Evolutionary conservation across 2,113 vertebrate species (phyloP), one percentile per base, ranked within the genome.

Genomic region (Tragulus kanchil): DNA sequence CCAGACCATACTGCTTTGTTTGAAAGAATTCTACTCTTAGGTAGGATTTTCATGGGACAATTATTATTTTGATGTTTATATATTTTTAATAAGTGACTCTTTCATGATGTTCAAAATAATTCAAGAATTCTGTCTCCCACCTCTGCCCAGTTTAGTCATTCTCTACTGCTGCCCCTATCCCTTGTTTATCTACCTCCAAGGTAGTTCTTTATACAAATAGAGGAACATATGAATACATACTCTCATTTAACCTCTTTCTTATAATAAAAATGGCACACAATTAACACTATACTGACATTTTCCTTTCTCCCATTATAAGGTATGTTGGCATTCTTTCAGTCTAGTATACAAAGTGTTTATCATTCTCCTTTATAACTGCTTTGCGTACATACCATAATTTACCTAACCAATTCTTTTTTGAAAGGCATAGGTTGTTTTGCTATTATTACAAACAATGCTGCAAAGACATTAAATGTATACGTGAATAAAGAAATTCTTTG

Each of bases 101-200:
- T 67, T 92, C 65, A 54, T 81, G 3, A 77, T 23, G 16, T 62
- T 77, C 48, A 92, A 85, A 96, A 77, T 89, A 82, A 78, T 65
- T 84, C 21, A 64, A 79, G 8, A 75, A 59, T 2, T 71, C 42
- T 71, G 3, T 56, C 7, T 78, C 5, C 11, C 31, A 71, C 5
- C 2, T 26, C 54, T 23, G 4, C 64, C 9, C 48, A 78, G 15
- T 84, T 69, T 13, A 13, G 6, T 58, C 16, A n/a, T 83, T 88
- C 48, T 48, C 6, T 26, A 0, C 1, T n/a, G 16, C 8, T 67
- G 19, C 25, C 16, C 25, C 25, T 19, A 69, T 56, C 9, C 52
- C 23, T 69, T 71, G 16, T 7, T 54, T 50, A 54, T 94, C 92
- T 92, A 92, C 85, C 21, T 67, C 61, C 67, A 5, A 12, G 82